Base-by-base conservation (phyloP, 2,797 vertebrate species). In the Sebastolobus alascanus region DNA sequence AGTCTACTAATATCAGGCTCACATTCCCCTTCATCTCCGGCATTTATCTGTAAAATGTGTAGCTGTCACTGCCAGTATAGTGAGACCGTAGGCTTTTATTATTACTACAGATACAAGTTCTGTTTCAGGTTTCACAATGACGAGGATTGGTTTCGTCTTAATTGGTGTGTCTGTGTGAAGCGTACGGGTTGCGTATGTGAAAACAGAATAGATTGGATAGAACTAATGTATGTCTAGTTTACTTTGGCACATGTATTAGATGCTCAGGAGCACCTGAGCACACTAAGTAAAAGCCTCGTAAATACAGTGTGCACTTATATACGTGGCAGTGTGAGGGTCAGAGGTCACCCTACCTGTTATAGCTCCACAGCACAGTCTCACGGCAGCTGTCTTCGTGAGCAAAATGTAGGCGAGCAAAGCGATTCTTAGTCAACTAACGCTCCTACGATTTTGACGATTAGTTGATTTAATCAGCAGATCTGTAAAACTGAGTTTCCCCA, bases 1-100 rank as follows among this genome's bases (percentile, higher is more conserved):
- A 75, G 13, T 59, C 68, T 76, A 31, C 52, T 84, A 65, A 56
- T 68, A 75, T 73, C 54, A 73, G 60, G 35, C 22, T 61, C 14
- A 68, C 38, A 43, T 68, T 70, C 40, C 40, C 54, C n/a, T 8
- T 7, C 74, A 68, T 79, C 69, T 63, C 43, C 29, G 12, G 13
- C 75, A 31, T 67, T 64, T 3, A 37, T 66, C 69, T 20, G 22
- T 27, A 22, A 22, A 38, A 64, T 55, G 54, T 37, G 22, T 40
- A 27, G n/a, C 54, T 63, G 40, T 63, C 64, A 52, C 25, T 81
- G 37, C 66, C 68, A 56, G 12, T n/a, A 20, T n/a, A 52, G 18
- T 31, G 64, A 64, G 10, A 55, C 46, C 55, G 59, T 8, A 10
- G 46, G 54, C 46, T 1, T 12, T 2, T 40, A 25, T 27, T 79